phyloP scores from a whole-genome alignment of 2,797 vertebrate genomes.

The Chloroceryle inda region DNA sequence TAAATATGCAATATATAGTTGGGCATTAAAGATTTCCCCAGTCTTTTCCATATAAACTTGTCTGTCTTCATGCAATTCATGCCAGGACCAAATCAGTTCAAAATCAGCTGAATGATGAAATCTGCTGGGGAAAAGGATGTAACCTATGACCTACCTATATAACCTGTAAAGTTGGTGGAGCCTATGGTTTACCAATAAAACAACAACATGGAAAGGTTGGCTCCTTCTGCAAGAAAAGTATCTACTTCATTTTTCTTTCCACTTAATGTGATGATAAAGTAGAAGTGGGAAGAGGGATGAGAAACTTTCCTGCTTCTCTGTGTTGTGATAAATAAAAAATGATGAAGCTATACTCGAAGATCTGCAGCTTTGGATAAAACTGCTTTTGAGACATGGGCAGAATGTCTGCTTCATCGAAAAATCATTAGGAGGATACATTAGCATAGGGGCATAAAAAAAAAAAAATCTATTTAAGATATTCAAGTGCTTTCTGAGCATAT shows the following conservation, averaged over 20 bases:
- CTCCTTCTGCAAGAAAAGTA: neutral
- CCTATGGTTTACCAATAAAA: neutral
- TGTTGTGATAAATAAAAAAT: slow-evolving; percentile 7
- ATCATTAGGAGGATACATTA: slow-evolving; percentile 16
- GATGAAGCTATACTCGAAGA: neutral
- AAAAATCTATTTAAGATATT: slow-evolving; percentile 13
- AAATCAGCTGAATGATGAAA: slow-evolving; percentile 13
- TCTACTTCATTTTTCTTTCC: neutral
- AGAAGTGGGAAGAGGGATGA: neutral
- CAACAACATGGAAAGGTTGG: neutral
- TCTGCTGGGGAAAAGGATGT: neutral
- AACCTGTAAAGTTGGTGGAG: neutral
- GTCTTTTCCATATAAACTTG: neutral
- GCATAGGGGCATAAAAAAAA: neutral
- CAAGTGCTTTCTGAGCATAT: slow-evolving; percentile 62
- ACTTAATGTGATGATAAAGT: neutral
- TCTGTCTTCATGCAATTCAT: neutral
- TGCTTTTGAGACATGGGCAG: slow-evolving; percentile 9
- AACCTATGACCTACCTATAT: neutral
- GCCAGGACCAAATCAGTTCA: neutral
- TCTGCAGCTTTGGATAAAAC: neutral
- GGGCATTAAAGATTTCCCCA: neutral
- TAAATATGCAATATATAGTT: neutral
- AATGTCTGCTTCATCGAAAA: slow-evolving; percentile 25
- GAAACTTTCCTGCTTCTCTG: neutral